phyloP scores from a whole-genome alignment of 2,888 invertebrate species.

The Temnothorax ravouxi region DNA sequence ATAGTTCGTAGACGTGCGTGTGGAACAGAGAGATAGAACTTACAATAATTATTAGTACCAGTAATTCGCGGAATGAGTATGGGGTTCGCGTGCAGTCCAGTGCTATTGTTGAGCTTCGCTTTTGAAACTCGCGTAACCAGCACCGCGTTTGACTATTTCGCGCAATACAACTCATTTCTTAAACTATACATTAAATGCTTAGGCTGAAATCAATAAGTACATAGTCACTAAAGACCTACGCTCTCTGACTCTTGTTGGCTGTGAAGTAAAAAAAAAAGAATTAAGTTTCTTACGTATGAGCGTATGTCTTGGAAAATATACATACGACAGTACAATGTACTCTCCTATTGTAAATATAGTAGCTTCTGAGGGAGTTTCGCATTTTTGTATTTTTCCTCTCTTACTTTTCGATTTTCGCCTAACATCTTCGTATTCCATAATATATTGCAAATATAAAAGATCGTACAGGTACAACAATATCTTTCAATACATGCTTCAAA shows the following conservation, averaged over 20 bases:
- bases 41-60: slow-evolving; percentile 65
- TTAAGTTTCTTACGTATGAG: slow-evolving; percentile 48
- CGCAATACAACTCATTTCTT: slow-evolving; percentile 64
- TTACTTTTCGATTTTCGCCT: slow-evolving; percentile 41
- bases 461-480: slow-evolving; percentile 58
- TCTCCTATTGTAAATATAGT: slow-evolving; percentile 51
- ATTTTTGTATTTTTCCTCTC: slow-evolving; percentile 44
- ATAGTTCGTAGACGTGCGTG: slow-evolving; percentile 56
- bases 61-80: slow-evolving; percentile 71
- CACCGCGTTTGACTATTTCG: slow-evolving; percentile 62
- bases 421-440: slow-evolving; percentile 51
- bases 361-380: slow-evolving; percentile 25
- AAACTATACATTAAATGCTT: slow-evolving; percentile 58
- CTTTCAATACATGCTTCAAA: slow-evolving; percentile 57
- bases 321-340: slow-evolving; percentile 26
- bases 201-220: slow-evolving; percentile 53
- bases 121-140: slow-evolving; percentile 73
- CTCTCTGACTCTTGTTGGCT: slow-evolving; percentile 45
- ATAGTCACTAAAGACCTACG: slow-evolving; percentile 29
- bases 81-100: slow-evolving; percentile 67
- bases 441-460: slow-evolving; percentile 59
- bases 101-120: slow-evolving; percentile 72
- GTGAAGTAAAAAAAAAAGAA: slow-evolving; percentile 41
- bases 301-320: slow-evolving; percentile 35
- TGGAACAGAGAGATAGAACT: slow-evolving; percentile 47